phyloP scores from a whole-genome alignment of 2,797 vertebrate species.

The Pseudomugil tenellus region DNA sequence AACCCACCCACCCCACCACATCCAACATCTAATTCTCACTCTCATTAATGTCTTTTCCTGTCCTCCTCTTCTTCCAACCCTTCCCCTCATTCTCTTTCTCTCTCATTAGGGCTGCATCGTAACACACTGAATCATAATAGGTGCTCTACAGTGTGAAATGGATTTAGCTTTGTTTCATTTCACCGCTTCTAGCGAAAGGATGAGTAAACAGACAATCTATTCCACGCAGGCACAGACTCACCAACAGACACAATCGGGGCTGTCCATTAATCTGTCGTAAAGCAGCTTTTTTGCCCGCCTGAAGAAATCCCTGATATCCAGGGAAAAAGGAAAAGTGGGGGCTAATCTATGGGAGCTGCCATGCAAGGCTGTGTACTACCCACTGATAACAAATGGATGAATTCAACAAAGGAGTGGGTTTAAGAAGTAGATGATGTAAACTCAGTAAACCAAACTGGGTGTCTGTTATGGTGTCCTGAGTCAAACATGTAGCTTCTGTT shows the following conservation, averaged over 20 bases:
- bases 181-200: conserved; percentile 45
- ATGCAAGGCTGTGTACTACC: conserved; percentile 47
- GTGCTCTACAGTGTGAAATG: conserved; percentile 75
- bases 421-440: conserved; percentile 6
- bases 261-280: conserved; percentile 66
- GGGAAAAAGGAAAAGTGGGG: conserved; percentile 28
- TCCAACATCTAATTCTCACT: conserved; percentile 42
- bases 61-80: conserved; percentile 15
- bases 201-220: conserved; percentile 68
- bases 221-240: conserved; percentile 46
- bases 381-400: conserved; percentile 46
- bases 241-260: conserved; percentile 51
- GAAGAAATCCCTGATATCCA: conserved; percentile 65
- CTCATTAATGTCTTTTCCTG: conserved; percentile 52
- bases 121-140: conserved; percentile 75
- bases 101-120: conserved; percentile 72
- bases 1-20: conserved; percentile 32
- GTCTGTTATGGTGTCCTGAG: no score
- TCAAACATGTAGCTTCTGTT: no score
- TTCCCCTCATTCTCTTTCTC: conserved; percentile 44
- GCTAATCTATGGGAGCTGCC: conserved; percentile 63
- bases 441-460: no score
- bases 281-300: conserved; percentile 56
- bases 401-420: conserved; percentile 7
- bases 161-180: conserved; percentile 73